Conservation (phyloP, 37 sponge, comb jelly and placozoan species). For the Axinella damicornis region DNA sequence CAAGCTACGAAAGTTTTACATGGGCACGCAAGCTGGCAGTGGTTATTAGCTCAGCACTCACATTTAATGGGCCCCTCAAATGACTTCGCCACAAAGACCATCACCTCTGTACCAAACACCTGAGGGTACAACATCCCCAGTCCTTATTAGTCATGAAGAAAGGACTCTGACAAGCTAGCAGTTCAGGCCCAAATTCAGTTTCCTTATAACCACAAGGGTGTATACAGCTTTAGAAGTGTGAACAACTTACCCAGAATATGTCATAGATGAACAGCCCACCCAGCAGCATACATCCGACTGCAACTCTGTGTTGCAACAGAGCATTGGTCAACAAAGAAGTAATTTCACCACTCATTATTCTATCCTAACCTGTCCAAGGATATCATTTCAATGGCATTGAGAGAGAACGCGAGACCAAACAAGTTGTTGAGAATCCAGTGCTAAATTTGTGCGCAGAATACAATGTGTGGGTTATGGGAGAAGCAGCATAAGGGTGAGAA, state of each 20-base stretch:
- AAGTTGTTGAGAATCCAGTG: constrained; percentile 97
- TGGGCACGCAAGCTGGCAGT: constrained; percentile 63
- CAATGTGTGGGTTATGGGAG: too few species aligned
- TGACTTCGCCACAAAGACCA: constrained; percentile 98
- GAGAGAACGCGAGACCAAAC: constrained; percentile 91
- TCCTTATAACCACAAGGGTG: too few species aligned
- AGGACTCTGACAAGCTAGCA: too few species aligned
- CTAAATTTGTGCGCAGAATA: constrained; percentile 49
- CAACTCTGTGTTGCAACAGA: constrained; percentile 84
- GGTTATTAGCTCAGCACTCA: constrained; percentile 24
- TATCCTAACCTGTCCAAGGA: constrained; percentile 84
- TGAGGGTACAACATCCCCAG: not conserved
- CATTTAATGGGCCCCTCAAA: constrained; percentile 98
- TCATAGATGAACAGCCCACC: constrained; percentile 98
- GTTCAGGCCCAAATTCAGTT: too few species aligned
- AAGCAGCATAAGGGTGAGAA: too few species aligned
- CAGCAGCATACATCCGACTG: constrained; percentile 89
- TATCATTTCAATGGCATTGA: constrained; percentile 96
- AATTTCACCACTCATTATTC: too few species aligned
- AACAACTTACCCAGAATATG: constrained; percentile 91
- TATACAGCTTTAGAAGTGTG: not conserved
- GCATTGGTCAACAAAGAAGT: too few species aligned
- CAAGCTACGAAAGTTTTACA: not conserved
- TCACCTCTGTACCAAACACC: constrained; percentile 99
- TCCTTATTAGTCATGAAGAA: too few species aligned